Conservation (phyloP, 2,113 vertebrate genomes). For the Bothrops jararaca region DNA sequence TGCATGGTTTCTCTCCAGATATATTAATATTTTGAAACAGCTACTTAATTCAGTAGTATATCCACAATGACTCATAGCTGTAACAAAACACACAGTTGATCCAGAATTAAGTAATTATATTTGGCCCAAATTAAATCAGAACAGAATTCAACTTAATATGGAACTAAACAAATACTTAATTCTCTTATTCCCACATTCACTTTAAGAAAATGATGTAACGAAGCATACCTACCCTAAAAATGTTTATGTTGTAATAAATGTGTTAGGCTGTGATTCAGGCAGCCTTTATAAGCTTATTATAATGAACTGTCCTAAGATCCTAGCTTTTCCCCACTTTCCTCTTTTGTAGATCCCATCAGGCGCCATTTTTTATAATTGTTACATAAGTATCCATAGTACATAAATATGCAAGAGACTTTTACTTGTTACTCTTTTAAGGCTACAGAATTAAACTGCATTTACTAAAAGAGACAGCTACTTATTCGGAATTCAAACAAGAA, state of each 20-base stretch:
- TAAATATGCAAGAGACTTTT: background rate
- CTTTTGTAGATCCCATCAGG: background rate
- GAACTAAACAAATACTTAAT: background rate
- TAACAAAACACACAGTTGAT: background rate
- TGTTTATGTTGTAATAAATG: background rate
- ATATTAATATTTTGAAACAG: constrained; percentile 29
- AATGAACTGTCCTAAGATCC: background rate
- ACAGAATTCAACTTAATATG: background rate
- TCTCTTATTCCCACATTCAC: background rate
- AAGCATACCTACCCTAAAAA: background rate
- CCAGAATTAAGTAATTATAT: background rate
- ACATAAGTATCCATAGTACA: background rate
- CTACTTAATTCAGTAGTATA: background rate
- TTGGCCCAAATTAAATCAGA: background rate
- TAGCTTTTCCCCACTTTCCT: background rate
- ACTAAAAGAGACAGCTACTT: background rate
- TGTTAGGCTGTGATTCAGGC: background rate
- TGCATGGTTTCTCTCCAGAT: constrained; percentile 75
- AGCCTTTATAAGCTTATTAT: background rate
- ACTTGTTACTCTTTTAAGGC: background rate
- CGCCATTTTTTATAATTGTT: background rate
- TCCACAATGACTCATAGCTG: constrained; percentile 4
- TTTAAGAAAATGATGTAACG: background rate
- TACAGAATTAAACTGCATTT: background rate
- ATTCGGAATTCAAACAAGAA: background rate